phyloP scores from a whole-genome alignment of 2,113 vertebrate species.

The Dasyornis broadbenti region DNA sequence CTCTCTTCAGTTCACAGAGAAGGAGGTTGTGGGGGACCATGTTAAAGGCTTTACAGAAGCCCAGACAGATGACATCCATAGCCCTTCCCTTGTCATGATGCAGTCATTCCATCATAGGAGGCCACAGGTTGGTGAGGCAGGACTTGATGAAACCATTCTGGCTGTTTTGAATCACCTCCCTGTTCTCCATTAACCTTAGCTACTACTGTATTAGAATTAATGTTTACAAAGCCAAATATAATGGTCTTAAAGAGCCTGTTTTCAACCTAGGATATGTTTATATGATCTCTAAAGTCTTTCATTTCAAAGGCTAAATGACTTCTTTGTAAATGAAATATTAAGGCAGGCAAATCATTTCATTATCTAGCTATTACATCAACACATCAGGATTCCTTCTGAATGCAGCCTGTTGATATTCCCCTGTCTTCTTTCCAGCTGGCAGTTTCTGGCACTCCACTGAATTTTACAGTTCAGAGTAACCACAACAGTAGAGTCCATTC shows the following conservation, averaged over 20 bases:
- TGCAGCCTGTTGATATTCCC: constrained; percentile 63
- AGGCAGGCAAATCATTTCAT: constrained; percentile 68
- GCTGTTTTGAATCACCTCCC: neutral
- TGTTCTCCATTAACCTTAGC: neutral
- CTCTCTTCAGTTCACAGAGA: neutral
- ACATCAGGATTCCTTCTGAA: constrained; percentile 72
- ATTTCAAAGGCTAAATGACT: constrained; percentile 71
- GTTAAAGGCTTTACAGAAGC: neutral
- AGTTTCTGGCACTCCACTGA: constrained; percentile 36
- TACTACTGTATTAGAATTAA: constrained; percentile 15
- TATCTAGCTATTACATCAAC: constrained; percentile 70
- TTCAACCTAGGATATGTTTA: constrained; percentile 67
- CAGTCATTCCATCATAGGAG: neutral
- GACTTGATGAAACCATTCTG: neutral
- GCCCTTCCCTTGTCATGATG: neutral
- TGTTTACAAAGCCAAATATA: constrained; percentile 52
- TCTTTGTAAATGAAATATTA: constrained; percentile 67
- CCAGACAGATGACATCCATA: neutral
- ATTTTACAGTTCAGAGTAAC: constrained; percentile 57
- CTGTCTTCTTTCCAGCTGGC: constrained; percentile 59
- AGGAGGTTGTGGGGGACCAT: neutral
- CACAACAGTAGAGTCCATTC: constrained; percentile 67
- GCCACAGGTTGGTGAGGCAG: fast-evolving
- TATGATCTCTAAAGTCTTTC: constrained; percentile 65
- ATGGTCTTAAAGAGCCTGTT: constrained; percentile 43